Conservation (phyloP, 1,140 invertebrate genomes). For the Drosophila pruinosa region DNA sequence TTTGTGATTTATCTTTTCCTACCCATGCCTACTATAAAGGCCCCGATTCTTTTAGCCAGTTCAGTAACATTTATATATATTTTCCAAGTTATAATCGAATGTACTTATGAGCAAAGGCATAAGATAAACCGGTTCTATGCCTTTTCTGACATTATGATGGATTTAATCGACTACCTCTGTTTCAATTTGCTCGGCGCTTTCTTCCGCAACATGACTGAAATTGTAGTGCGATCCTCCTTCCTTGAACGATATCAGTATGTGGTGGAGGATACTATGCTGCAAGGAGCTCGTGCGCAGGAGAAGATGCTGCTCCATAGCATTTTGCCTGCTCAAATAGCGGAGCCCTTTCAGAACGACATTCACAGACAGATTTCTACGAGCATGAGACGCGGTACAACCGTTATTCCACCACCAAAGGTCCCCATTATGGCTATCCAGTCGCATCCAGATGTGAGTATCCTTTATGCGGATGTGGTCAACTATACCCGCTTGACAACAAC, state of each 20-base stretch:
- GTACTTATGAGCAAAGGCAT: background rate
- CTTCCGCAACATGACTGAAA: constrained; percentile 93
- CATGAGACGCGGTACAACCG: constrained; percentile 24
- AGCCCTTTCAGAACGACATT: constrained; percentile 89
- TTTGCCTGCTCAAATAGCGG: constrained; percentile 92
- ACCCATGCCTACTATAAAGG: constrained; percentile 83
- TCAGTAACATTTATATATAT: constrained; percentile 86
- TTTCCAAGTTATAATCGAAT: constrained; percentile 70
- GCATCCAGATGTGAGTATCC: constrained; percentile 94
- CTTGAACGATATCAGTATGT: constrained; percentile 92
- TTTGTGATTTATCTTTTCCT: constrained; percentile 91
- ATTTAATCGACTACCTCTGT: constrained; percentile 88
- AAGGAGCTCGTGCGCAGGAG: constrained; percentile 92
- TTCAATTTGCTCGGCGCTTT: constrained; percentile 92
- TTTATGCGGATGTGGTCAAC: constrained; percentile 98
- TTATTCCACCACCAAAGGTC: constrained; percentile 16
- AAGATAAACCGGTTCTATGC: no score
- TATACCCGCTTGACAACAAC: constrained; percentile 95
- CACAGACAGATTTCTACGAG: constrained; percentile 85
- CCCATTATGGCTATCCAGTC: constrained; percentile 93
- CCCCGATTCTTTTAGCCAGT: constrained; percentile 83
- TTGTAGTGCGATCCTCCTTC: constrained; percentile 92
- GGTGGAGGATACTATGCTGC: constrained; percentile 90
- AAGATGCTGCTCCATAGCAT: constrained; percentile 93
- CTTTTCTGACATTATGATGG: constrained; percentile 83